These are phyloP conservation scores for Pituophis catenifer DNA, from an alignment of 2,113 vertebrate genomes.

Conservation along the genomic window DNA sequence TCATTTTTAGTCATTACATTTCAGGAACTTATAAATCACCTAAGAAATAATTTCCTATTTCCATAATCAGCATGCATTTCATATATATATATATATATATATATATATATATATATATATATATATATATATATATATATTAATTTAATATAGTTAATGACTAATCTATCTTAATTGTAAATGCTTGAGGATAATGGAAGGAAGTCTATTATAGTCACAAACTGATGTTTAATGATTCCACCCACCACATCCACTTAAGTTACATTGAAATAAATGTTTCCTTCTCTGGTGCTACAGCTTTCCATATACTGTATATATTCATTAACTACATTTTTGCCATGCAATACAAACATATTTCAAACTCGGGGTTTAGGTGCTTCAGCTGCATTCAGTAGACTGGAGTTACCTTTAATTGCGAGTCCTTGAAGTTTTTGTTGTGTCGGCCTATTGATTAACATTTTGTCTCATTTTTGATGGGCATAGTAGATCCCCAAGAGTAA, in stretches of 20 bases:
- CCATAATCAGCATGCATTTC: slow-evolving; percentile 40
- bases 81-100: slow-evolving; percentile 26
- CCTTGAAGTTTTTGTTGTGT: fast-evolving
- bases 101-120: no score
- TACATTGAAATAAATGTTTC: slow-evolving; percentile 43
- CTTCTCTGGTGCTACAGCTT: slow-evolving; percentile 19
- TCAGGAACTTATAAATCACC: neutral
- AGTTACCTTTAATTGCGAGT: neutral
- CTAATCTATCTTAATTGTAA: slow-evolving; percentile 20
- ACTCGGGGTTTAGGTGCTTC: neutral
- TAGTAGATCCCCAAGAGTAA: no score
- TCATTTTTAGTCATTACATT: neutral
- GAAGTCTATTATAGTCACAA: slow-evolving; percentile 36
- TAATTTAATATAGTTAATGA: slow-evolving; percentile 34
- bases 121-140: slow-evolving; percentile 26
- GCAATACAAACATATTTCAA: slow-evolving; percentile 13
- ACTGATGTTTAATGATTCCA: slow-evolving; percentile 44
- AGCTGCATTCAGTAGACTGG: neutral
- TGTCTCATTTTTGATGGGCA: neutral
- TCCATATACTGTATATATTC: slow-evolving; percentile 11
- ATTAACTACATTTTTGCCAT: slow-evolving; percentile 29
- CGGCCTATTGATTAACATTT: neutral
- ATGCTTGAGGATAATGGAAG: slow-evolving; percentile 18
- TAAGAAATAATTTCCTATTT: slow-evolving; percentile 18
- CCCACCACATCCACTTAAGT: slow-evolving; percentile 33